Percentiles rank a stretch among this genome's conserved stretches.
phyloP scores from a whole-genome alignment of 2,888 invertebrate species.

The Prostheceraeus crozeri region DNA sequence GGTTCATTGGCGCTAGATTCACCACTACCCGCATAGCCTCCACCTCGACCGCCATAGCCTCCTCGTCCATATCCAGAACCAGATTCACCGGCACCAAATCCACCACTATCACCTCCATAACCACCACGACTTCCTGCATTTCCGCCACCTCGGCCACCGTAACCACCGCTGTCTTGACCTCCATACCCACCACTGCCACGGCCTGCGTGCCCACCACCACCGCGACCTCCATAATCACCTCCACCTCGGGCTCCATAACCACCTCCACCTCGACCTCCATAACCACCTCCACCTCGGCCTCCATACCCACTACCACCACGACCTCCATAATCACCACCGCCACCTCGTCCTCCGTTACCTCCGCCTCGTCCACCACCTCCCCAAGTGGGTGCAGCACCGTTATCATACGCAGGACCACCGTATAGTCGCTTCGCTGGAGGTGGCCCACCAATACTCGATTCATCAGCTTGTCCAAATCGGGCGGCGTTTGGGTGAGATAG shows the following conservation, averaged over 20 bases:
- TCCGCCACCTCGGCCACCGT: conserved; percentile 46
- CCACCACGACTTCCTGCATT: conserved; percentile 47
- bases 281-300: conserved; percentile 49
- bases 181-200: conserved; percentile 46
- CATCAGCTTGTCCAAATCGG: conserved; percentile 45
- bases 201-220: conserved; percentile 39
- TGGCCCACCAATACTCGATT: conserved; percentile 39
- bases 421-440: not conserved
- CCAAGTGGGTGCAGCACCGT: no score
- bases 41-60: no score
- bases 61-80: no score
- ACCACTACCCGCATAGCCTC: no score
- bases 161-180: conserved; percentile 45
- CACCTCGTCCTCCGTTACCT: conserved; percentile 37
- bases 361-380: conserved; percentile 36
- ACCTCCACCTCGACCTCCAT: conserved; percentile 42
- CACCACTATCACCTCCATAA: no score
- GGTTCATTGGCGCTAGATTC: no score
- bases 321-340: no score
- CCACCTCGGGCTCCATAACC: conserved; percentile 43
- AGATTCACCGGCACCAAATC: no score
- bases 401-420: conserved; percentile 27
- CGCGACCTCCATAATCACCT: conserved; percentile 38
- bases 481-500: conserved; percentile 70
- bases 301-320: conserved; percentile 34